Evolutionary conservation across 2,888 invertebrate genomes (phyloP), one percentile per base, ranked within the genome.

Genomic region (Sclerodermus sp.): DNA sequence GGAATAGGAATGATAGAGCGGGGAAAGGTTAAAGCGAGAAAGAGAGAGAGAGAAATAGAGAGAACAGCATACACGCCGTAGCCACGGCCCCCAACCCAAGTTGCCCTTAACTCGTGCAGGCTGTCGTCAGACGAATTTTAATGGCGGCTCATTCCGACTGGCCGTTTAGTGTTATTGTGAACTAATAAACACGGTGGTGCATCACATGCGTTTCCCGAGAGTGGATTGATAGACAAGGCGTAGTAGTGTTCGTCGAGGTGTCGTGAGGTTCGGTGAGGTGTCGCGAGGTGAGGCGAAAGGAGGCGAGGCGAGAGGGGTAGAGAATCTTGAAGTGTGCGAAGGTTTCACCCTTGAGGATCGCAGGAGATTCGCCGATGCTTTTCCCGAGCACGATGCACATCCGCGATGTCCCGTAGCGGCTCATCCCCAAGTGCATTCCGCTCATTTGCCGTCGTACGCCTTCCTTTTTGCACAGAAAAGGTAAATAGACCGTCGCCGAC

Each of bases 121-220:
- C 64, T 53, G 58, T 62, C 64, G 62, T 57, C 66, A 68, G 66
- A 68, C 72, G 72, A 68, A 74, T 70, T 70, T 74, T 72, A 74
- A 73, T 74, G 74, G 72, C 74, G 74, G 70, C 70, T 67, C 65
- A 63, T 63, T 62, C 60, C 52, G 64, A 66, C 59, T 70, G 60
- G 51, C 64, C 66, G 67, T 64, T 66, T 66, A 66, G 70, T 74
- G 70, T 73, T n/a, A 67, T 70, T 63, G 67, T 69, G 62, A 70
- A 66, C 64, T 64, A 66, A 71, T 64, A 52, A 44, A 53, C 36
- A 50, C 42, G 42, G 47, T 47, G 40, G 34, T 42, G 41, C 12
- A 10, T 29, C 39, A 3, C 34, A 34, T 34, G 34, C 10, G 45
- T 37, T 41, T 38, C 41, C 34, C 41, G 34, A 45, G 8, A 46